Evolutionary conservation across 2,888 invertebrate genomes (phyloP).

Genomic region (Seira sanloemensis): DNA sequence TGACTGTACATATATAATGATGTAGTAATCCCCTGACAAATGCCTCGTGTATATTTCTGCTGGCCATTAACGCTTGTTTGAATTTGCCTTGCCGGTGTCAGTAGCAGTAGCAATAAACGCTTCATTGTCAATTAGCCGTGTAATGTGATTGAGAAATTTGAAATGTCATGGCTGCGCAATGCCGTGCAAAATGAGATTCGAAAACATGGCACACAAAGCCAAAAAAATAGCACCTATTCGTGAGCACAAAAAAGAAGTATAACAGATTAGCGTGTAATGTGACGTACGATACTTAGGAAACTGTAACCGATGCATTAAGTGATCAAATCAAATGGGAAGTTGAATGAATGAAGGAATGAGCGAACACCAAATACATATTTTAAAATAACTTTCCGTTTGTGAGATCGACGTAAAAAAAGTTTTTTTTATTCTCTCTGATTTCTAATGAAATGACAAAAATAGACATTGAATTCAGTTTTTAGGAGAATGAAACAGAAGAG

Average conservation of each 20-base stretch:
- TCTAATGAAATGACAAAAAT: too few relatives aligned
- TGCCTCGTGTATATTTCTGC: background rate
- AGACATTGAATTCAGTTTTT: too few relatives aligned
- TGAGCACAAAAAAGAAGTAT: background rate
- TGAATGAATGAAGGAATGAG: too few relatives aligned
- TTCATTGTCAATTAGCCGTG: conserved; percentile 1
- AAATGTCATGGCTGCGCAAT: conserved; percentile 4
- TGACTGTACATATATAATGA: too few relatives aligned
- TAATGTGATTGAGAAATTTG: conserved; percentile 4
- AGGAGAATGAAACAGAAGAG: too few relatives aligned
- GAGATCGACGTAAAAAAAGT: too few relatives aligned
- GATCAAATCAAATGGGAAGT: background rate
- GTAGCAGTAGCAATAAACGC: background rate
- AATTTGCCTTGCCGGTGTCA: background rate
- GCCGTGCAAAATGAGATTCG: background rate
- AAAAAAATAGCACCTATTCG: background rate
- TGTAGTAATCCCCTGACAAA: too few relatives aligned
- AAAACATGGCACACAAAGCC: background rate
- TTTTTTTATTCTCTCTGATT: too few relatives aligned
- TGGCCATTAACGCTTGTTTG: background rate
- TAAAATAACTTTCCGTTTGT: background rate
- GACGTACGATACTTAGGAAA: background rate
- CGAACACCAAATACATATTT: too few relatives aligned
- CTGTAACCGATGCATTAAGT: background rate
- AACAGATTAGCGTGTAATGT: background rate